A percentile compares a stretch with the other conserved stretches of the same genome.
These are phyloP conservation scores for Drosophila truncata DNA, from an alignment of 1,140 invertebrate genomes.

Conservation along the genomic window DNA sequence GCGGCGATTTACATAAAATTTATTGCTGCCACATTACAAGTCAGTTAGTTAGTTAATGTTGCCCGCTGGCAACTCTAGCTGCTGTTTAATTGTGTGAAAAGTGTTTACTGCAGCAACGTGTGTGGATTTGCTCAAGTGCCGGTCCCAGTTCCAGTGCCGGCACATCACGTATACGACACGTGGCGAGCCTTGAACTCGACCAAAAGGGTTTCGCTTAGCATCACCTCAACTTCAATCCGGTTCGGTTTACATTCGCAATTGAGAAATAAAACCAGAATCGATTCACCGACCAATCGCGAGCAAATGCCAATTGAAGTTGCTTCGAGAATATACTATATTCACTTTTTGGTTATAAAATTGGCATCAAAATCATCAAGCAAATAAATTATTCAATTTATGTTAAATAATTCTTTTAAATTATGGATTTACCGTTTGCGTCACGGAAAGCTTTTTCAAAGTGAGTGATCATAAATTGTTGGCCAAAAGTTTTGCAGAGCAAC, in stretches of 20 bases:
- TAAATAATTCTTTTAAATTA: constrained; percentile 43
- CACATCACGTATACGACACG: constrained; percentile 78
- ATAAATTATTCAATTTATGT: constrained; percentile 49
- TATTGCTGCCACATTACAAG: constrained; percentile 82
- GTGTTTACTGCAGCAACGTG: constrained; percentile 54
- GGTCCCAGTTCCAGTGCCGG: constrained; percentile 31
- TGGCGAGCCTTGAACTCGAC: constrained; percentile 78
- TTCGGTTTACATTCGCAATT: constrained; percentile 37
- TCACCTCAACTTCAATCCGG: constrained; percentile 25
- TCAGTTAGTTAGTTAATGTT: constrained; percentile 75
- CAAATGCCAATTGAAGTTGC: constrained; percentile 46
- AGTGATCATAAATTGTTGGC: constrained; percentile 32
- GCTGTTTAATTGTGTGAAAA: constrained; percentile 81
- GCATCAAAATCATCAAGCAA: constrained; percentile 15
- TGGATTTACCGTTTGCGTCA: constrained; percentile 43
- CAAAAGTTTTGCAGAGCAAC: constrained; percentile 30
- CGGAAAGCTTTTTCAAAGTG: constrained; percentile 38
- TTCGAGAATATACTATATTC: constrained; percentile 9
- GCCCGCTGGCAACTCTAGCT: constrained; percentile 44
- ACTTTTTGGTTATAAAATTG: constrained; percentile 5
- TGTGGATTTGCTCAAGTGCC: constrained; percentile 53
- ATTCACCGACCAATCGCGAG: constrained; percentile 4
- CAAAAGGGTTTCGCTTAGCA: constrained; percentile 37
- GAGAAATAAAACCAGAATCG: constrained; percentile 48
- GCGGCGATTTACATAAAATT: constrained; percentile 82